phyloP scores from a whole-genome alignment of 2,797 vertebrate species.

The Thripadectes ignobilis region DNA sequence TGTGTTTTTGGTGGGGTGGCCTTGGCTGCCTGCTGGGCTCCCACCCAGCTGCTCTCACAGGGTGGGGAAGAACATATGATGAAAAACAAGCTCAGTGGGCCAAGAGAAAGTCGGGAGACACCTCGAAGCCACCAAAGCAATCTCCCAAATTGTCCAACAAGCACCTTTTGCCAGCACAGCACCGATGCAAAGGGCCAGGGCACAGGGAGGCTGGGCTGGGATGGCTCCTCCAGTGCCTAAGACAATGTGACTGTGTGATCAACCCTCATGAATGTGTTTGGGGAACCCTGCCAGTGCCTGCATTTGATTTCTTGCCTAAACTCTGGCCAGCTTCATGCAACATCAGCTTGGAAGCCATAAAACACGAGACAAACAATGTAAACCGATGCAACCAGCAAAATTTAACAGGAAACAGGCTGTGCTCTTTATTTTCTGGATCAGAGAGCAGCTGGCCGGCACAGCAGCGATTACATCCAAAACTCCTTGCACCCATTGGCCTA shows the following conservation, averaged over 20 bases:
- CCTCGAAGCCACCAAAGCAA: not conserved
- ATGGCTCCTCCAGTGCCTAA: not conserved
- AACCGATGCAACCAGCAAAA: not conserved
- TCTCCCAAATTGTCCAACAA: not conserved
- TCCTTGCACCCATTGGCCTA: not conserved
- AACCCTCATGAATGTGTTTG: not conserved
- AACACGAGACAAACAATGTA: not conserved
- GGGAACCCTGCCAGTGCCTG: constrained; percentile 39
- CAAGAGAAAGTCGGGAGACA: not conserved
- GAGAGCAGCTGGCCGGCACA: not conserved
- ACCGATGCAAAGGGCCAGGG: not conserved
- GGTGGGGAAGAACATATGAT: not conserved
- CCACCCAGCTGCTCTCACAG: not conserved
- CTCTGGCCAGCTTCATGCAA: constrained; percentile 16
- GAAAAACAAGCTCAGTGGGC: not conserved
- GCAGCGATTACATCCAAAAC: not conserved
- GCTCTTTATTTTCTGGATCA: not conserved
- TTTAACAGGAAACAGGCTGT: constrained; percentile 28
- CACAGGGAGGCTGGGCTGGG: not conserved
- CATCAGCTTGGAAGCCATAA: constrained; percentile 38
- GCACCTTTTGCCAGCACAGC: not conserved
- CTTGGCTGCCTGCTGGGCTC: not conserved
- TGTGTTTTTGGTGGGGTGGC: not conserved
- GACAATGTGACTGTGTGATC: not conserved
- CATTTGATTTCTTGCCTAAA: constrained; percentile 32